A percentile compares a stretch with the other conserved stretches of the same genome.
These are phyloP conservation scores for Thereva nobilitata DNA, from an alignment of 2,888 invertebrate genomes.

Conservation along the genomic window DNA sequence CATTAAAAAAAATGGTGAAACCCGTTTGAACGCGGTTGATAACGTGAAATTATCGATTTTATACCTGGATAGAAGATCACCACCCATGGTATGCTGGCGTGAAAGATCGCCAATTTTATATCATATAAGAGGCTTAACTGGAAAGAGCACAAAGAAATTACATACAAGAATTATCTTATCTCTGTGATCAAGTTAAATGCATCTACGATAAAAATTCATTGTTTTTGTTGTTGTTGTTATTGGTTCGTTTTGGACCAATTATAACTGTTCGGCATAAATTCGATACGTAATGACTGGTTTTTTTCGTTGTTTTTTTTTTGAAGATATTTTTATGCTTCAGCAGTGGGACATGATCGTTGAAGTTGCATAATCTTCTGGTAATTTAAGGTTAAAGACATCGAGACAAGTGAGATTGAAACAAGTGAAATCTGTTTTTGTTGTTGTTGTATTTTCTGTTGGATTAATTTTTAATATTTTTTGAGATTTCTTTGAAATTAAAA, in stretches of 20 bases:
- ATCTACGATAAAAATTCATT: background rate
- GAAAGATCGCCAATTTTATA: too few species aligned
- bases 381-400: slow-evolving; percentile 14
- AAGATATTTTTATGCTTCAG: slow-evolving; percentile 6
- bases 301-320: background rate
- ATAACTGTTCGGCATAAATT: slow-evolving; percentile 16
- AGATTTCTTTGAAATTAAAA: too few species aligned
- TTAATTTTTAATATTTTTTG: too few species aligned
- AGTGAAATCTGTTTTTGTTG: background rate
- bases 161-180: too few species aligned
- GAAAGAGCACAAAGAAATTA: too few species aligned
- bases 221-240: background rate
- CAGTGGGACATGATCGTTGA: slow-evolving; percentile 8
- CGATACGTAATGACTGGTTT: slow-evolving; percentile 13
- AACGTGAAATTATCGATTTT: too few species aligned
- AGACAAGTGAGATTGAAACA: slow-evolving; percentile 1
- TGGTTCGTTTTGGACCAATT: slow-evolving; percentile 1
- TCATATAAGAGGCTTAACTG: too few species aligned
- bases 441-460: too few species aligned
- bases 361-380: slow-evolving; percentile 8
- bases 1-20: too few species aligned
- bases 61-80: too few species aligned
- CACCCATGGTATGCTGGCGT: too few species aligned
- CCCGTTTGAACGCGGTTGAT: too few species aligned
- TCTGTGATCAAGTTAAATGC: background rate